Evolutionary conservation across 2,888 invertebrate genomes (phyloP).

Genomic region (Acanthococcus lagerstroemiae): DNA sequence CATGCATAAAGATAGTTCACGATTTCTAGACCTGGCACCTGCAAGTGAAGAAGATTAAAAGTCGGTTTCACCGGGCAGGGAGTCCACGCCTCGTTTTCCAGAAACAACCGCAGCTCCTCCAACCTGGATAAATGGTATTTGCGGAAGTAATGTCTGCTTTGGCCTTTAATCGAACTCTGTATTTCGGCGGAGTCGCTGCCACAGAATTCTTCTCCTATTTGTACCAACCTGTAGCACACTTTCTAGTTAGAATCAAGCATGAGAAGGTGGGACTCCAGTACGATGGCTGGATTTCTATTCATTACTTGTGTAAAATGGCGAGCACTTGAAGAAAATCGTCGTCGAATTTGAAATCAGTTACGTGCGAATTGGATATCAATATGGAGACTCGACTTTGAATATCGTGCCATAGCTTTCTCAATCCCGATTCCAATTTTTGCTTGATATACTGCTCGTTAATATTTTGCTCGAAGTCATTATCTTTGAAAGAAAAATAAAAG

Average conservation of each 20-base stretch:
- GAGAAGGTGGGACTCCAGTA: not conserved
- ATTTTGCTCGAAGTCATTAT: slow-evolving; percentile 49
- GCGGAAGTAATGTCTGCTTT: slow-evolving; percentile 79
- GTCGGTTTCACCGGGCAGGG: slow-evolving; percentile 78
- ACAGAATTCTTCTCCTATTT: slow-evolving; percentile 84
- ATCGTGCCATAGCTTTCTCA: slow-evolving; percentile 83
- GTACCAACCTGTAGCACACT: slow-evolving; percentile 53
- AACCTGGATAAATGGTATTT: slow-evolving; percentile 77
- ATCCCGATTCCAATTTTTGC: slow-evolving; percentile 80
- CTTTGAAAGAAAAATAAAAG: slow-evolving; percentile 7
- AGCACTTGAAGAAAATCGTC: slow-evolving; percentile 79
- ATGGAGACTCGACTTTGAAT: slow-evolving; percentile 81
- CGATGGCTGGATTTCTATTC: too few relatives aligned
- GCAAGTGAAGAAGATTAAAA: slow-evolving; percentile 72
- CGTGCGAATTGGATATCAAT: slow-evolving; percentile 65
- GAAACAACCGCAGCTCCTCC: slow-evolving; percentile 81
- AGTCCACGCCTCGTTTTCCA: slow-evolving; percentile 95
- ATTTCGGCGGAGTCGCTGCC: slow-evolving; percentile 75
- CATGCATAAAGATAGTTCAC: too few relatives aligned
- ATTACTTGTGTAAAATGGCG: slow-evolving; percentile 66
- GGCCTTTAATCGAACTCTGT: slow-evolving; percentile 75
- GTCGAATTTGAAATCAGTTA: slow-evolving; percentile 83
- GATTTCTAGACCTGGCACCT: too few relatives aligned
- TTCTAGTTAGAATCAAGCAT: not conserved
- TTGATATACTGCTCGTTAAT: slow-evolving; percentile 68